Conservation (phyloP, 2,888 invertebrate genomes). For the Pharmacophagus antenor region DNA sequence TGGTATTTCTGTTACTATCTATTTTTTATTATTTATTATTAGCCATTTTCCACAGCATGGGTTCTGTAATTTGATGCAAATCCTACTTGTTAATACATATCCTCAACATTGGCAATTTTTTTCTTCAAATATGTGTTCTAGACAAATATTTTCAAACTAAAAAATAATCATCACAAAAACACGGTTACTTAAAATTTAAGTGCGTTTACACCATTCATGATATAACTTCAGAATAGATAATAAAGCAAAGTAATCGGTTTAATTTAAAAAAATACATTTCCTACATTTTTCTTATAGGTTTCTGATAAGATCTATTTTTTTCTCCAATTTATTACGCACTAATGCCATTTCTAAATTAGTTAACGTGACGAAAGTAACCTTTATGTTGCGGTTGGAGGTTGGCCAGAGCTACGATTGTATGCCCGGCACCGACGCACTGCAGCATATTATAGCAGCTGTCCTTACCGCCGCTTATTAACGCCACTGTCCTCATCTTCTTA, state of each 20-base stretch:
- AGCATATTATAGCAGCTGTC: conserved; percentile 99
- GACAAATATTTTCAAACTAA: too few relatives aligned
- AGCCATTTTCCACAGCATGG: too few relatives aligned
- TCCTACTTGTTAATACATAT: too few relatives aligned
- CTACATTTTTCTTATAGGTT: not conserved
- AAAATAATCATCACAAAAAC: too few relatives aligned
- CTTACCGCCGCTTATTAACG: conserved; percentile 98
- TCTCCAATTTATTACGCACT: conserved; percentile 6
- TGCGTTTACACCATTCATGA: too few relatives aligned
- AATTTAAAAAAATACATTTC: not conserved
- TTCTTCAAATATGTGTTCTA: too few relatives aligned
- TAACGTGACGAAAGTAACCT: conserved; percentile 76
- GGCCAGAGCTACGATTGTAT: conserved; percentile 96
- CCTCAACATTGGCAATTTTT: too few relatives aligned
- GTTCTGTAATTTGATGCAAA: too few relatives aligned
- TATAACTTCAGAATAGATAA: not conserved
- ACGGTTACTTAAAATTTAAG: too few relatives aligned
- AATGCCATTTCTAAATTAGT: conserved; percentile 19
- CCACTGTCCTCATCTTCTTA: conserved; percentile 90
- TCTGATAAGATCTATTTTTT: not conserved
- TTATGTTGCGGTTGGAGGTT: conserved; percentile 93
- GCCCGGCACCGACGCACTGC: conserved; percentile 97
- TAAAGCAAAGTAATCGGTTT: not conserved
- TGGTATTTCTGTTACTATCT: too few relatives aligned
- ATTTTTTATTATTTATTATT: too few relatives aligned